Conservation (phyloP, 2,888 invertebrate genomes). For the Aricia artaxerxes region DNA sequence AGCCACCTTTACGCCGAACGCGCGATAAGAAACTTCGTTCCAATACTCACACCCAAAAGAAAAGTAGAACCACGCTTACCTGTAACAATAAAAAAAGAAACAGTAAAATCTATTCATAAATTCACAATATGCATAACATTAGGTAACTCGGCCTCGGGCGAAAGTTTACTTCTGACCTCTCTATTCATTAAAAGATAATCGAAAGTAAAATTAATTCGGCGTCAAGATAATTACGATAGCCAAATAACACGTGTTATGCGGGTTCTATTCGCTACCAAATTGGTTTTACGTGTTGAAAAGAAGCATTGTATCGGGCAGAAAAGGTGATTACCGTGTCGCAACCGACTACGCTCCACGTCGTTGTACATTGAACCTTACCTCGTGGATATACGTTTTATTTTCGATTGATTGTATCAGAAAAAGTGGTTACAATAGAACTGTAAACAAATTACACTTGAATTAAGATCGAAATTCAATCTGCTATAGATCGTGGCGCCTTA, state of each 20-base stretch:
- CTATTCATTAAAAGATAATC: slow-evolving; percentile 71
- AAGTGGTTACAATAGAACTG: slow-evolving; percentile 28
- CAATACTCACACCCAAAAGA: neutral
- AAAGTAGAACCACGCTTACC: slow-evolving; percentile 50
- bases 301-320: slow-evolving; percentile 32
- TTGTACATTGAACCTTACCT: slow-evolving; percentile 21
- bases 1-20: too few species aligned
- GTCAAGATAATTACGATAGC: slow-evolving; percentile 60
- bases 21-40: too few species aligned
- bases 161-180: slow-evolving; percentile 71
- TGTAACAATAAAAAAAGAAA: slow-evolving; percentile 53
- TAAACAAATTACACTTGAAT: slow-evolving; percentile 34
- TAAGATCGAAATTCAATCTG: slow-evolving; percentile 33
- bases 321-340: slow-evolving; percentile 38
- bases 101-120: slow-evolving; percentile 25
- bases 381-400: neutral
- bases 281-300: slow-evolving; percentile 40
- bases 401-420: neutral
- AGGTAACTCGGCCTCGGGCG: slow-evolving; percentile 63
- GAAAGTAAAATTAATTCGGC: slow-evolving; percentile 75
- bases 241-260: slow-evolving; percentile 57
- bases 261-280: slow-evolving; percentile 42
- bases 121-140: slow-evolving; percentile 45
- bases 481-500: slow-evolving; percentile 19
- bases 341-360: slow-evolving; percentile 30